phyloP scores from a whole-genome alignment of 1,140 invertebrate genomes.

The Proales similis region DNA sequence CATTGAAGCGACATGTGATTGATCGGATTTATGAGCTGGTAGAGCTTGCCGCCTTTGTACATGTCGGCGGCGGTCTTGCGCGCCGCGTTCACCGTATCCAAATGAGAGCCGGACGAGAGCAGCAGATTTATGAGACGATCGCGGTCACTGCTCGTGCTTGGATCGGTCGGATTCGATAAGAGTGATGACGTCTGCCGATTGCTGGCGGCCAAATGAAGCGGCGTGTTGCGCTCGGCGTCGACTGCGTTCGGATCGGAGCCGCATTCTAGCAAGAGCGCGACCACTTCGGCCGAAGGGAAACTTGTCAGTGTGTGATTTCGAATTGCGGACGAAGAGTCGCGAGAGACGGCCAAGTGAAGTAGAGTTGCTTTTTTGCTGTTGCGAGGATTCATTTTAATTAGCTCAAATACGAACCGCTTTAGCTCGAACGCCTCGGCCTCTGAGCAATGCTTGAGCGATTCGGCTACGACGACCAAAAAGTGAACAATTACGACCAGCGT shows the following conservation, averaged over 20 bases:
- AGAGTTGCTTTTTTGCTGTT: conserved; percentile 66
- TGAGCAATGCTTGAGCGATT: conserved; percentile 51
- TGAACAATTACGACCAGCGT: conserved; percentile 78
- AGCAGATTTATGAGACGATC: conserved; percentile 69
- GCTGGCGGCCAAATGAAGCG: conserved; percentile 67
- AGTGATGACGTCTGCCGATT: conserved; percentile 59
- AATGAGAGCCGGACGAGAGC: conserved; percentile 46
- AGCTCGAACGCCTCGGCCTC: conserved; percentile 54
- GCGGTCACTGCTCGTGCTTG: conserved; percentile 73
- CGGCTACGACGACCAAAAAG: conserved; percentile 64
- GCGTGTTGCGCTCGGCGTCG: conserved; percentile 61
- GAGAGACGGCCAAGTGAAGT: conserved; percentile 71
- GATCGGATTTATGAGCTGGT: conserved; percentile 67
- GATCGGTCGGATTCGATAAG: conserved; percentile 72
- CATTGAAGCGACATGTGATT: conserved; percentile 70
- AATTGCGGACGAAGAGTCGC: conserved; percentile 55
- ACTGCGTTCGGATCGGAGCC: conserved; percentile 7
- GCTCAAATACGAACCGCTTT: conserved; percentile 57
- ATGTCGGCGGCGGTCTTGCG: conserved; percentile 17
- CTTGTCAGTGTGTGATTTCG: conserved; percentile 58
- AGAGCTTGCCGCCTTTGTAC: conserved; percentile 44
- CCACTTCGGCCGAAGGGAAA: conserved; percentile 60
- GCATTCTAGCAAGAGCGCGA: conserved; percentile 9
- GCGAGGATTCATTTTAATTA: conserved; percentile 68
- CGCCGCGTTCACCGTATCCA: conserved; percentile 7